phyloP scores from a whole-genome alignment of 2,113 vertebrate species.

The Charadrius vociferus region DNA sequence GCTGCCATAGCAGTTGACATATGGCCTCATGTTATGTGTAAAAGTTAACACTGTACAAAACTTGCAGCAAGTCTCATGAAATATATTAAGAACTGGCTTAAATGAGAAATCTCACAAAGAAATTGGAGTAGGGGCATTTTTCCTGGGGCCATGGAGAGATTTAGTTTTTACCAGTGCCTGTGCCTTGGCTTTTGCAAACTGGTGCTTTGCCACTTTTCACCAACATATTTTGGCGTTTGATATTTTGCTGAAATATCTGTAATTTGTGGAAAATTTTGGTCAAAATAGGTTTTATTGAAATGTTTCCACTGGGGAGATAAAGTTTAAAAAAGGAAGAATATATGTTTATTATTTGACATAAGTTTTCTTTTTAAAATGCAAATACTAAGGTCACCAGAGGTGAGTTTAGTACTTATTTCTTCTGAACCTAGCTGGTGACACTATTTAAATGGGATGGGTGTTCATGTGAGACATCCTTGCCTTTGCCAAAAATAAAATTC shows the following conservation, averaged over 20 bases:
- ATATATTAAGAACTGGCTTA: neutral
- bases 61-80: neutral
- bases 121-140: neutral
- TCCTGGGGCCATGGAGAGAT: neutral
- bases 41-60: neutral
- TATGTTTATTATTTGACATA: fast-evolving
- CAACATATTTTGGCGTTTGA: neutral
- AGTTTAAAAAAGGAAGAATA: neutral
- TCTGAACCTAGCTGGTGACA: neutral
- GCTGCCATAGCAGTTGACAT: neutral
- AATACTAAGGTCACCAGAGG: neutral
- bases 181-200: neutral
- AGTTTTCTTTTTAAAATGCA: neutral
- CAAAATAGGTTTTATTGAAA: neutral
- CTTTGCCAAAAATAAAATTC: neutral
- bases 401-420: neutral
- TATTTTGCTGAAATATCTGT: neutral
- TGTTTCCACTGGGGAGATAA: neutral
- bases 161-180: fast-evolving
- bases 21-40: neutral
- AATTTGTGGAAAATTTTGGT: neutral
- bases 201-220: neutral
- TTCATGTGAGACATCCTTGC: neutral
- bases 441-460: neutral
- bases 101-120: neutral